Percentiles rank a stretch among this genome's conserved stretches.
Evolutionary conservation across 2,888 invertebrate species (phyloP).

Genomic region (Napeogenes sylphis): DNA sequence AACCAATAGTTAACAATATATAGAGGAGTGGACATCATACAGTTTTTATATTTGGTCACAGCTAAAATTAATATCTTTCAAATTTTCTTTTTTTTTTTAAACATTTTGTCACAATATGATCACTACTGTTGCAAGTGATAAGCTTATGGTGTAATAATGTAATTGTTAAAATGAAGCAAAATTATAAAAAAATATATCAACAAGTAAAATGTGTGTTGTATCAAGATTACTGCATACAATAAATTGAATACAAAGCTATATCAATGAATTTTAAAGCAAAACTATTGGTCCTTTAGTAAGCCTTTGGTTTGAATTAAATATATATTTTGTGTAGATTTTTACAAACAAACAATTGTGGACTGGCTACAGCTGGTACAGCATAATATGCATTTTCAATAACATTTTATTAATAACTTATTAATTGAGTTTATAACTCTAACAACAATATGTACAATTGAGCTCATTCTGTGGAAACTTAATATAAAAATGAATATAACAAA

Average conservation of each 20-base stretch:
- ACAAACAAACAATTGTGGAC: constrained; percentile 12
- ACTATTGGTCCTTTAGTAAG: constrained; percentile 26
- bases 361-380: constrained; percentile 12
- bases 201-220: too few species aligned
- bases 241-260: not conserved
- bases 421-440: constrained; percentile 19
- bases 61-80: not conserved
- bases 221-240: not conserved
- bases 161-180: too few species aligned
- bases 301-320: constrained; percentile 24
- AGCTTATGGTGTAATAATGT: too few species aligned
- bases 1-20: not conserved
- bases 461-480: constrained; percentile 13
- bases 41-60: not conserved
- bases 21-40: not conserved
- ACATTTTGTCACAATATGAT: too few species aligned
- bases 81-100: too few species aligned
- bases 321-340: constrained; percentile 10
- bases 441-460: constrained; percentile 16
- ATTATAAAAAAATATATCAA: too few species aligned
- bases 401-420: constrained; percentile 5
- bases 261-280: constrained; percentile 14
- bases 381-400: constrained; percentile 6
- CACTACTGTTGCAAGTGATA: too few species aligned
- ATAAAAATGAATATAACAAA: constrained; percentile 6